Percentiles rank a stretch among this genome's conserved stretches.
Conservation (phyloP, 2,113 vertebrate genomes). For the Coptodon rendalli region DNA sequence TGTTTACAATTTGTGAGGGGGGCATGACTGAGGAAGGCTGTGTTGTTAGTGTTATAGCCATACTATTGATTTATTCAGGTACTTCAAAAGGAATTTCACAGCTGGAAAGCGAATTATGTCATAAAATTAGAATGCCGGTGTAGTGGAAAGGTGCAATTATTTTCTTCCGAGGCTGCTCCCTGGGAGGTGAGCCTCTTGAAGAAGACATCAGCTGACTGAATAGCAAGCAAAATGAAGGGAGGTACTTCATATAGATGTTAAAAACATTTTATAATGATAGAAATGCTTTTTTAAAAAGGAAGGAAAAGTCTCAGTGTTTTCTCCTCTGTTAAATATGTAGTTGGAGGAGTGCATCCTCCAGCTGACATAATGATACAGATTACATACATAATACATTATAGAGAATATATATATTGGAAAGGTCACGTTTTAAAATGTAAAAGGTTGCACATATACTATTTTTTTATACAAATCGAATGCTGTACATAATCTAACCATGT, state of each 20-base stretch:
- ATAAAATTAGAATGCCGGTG: not conserved
- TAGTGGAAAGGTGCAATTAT: not conserved
- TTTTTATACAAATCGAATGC: not conserved
- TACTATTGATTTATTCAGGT: not conserved
- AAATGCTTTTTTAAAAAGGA: not conserved
- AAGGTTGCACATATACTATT: not conserved
- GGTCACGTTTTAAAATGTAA: not conserved
- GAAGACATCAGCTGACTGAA: not conserved
- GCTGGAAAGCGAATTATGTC: not conserved
- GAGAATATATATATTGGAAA: not conserved
- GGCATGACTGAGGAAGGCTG: not conserved
- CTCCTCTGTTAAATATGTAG: not conserved
- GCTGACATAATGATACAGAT: not conserved
- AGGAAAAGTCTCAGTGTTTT: not conserved
- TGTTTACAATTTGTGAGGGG: not conserved
- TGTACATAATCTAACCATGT: not conserved
- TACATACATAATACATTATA: not conserved
- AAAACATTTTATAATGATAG: not conserved
- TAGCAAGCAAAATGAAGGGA: not conserved
- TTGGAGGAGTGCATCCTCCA: not conserved
- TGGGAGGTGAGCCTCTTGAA: not conserved
- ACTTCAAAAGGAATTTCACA: not conserved
- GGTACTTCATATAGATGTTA: not conserved
- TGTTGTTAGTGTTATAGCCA: not conserved
- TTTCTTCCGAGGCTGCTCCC: not conserved